Conservation (phyloP, 2,888 invertebrate genomes). For the Lasioglossum calceatum region DNA sequence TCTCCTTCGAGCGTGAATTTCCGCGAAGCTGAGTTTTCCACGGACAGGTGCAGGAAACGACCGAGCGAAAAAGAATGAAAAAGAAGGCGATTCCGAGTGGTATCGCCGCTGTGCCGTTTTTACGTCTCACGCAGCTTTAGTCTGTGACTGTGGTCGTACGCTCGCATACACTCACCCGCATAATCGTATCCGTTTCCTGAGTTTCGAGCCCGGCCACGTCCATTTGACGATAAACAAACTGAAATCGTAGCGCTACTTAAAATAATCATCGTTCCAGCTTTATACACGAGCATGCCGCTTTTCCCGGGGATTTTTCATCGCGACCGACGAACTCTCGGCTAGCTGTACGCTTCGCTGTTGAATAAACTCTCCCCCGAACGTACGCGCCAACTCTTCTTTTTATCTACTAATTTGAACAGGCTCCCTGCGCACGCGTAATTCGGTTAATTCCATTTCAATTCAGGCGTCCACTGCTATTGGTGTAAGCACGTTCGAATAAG, state of each 20-base stretch:
- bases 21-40: neutral
- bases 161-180: slow-evolving; percentile 13
- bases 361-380: slow-evolving; percentile 5
- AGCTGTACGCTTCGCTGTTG: slow-evolving; percentile 5
- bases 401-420: neutral
- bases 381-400: neutral
- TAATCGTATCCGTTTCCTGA: slow-evolving; percentile 58
- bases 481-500: neutral
- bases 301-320: slow-evolving; percentile 13
- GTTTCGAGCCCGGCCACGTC: slow-evolving; percentile 43
- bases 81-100: slow-evolving; percentile 33
- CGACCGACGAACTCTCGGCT: neutral
- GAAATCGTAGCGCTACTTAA: slow-evolving; percentile 39
- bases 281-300: neutral
- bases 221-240: slow-evolving; percentile 64
- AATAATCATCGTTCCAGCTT: slow-evolving; percentile 51
- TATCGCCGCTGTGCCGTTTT: slow-evolving; percentile 38
- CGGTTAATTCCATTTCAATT: neutral
- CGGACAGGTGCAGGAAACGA: slow-evolving; percentile 30
- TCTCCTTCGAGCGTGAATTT: neutral
- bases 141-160: neutral
- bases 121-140: neutral
- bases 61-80: slow-evolving; percentile 1
- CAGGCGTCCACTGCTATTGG: neutral
- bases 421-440: neutral